A percentile compares a stretch with the other conserved stretches of the same genome.
phyloP scores from a whole-genome alignment of 23 tunicate genomes.

The Oikopleura vanhoeffeni region DNA sequence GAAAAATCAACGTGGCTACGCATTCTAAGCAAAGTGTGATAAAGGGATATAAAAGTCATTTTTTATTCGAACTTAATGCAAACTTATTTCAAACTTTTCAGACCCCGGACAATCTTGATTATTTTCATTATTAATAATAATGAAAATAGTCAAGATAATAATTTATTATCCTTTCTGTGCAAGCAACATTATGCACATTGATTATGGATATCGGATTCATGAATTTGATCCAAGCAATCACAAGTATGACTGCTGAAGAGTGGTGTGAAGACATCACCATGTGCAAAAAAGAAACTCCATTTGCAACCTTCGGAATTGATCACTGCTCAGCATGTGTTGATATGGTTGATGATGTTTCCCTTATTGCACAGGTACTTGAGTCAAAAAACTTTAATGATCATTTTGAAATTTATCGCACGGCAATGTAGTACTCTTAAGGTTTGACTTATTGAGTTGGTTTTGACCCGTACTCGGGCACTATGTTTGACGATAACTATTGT shows the following conservation, averaged over 20 bases:
- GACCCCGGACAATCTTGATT: too few species aligned
- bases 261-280: background rate
- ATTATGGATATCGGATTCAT: background rate
- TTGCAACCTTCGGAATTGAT: background rate
- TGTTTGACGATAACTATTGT: too few species aligned
- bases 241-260: background rate
- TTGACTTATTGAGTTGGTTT: too few species aligned
- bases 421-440: background rate
- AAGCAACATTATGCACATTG: background rate
- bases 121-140: too few species aligned
- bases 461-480: too few species aligned
- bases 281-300: background rate
- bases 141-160: too few species aligned
- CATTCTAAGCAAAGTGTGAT: too few species aligned
- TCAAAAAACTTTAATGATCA: background rate
- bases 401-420: background rate
- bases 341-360: background rate
- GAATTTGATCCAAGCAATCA: background rate
- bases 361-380: background rate
- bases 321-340: background rate
- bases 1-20: too few species aligned
- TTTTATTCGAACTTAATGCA: too few species aligned
- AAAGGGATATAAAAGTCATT: too few species aligned
- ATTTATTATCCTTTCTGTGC: too few species aligned
- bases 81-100: too few species aligned